Conservation (phyloP, 2,113 vertebrate genomes). For the Hoplias malabaricus region DNA sequence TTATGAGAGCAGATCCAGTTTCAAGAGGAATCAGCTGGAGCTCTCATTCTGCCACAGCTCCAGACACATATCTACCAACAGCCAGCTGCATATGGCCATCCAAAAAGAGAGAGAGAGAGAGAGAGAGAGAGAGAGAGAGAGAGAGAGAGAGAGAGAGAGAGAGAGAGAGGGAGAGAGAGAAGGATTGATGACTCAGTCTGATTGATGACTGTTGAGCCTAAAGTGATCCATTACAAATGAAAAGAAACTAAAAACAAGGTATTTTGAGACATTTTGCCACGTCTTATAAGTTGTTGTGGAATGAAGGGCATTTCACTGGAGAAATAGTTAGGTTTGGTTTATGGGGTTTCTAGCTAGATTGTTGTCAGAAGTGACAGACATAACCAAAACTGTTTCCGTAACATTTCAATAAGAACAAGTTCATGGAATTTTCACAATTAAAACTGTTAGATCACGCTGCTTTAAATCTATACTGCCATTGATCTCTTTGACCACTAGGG, state of each 20-base stretch:
- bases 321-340: no score
- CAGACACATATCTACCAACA: neutral
- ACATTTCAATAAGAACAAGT: no score
- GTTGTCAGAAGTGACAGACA: no score
- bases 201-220: neutral
- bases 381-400: no score
- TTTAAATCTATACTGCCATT: no score
- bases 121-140: neutral
- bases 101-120: neutral
- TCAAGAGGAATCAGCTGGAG: slow-evolving; percentile 22
- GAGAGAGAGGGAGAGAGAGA: neutral
- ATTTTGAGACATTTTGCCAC: neutral
- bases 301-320: neutral
- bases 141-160: neutral
- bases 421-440: no score
- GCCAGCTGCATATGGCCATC: slow-evolving; percentile 13
- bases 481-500: no score
- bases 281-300: neutral
- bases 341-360: no score
- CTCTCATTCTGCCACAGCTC: neutral
- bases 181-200: slow-evolving; percentile 23
- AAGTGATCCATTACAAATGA: neutral
- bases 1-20: slow-evolving; percentile 16
- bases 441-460: no score
- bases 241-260: neutral